Base-by-base conservation (phyloP, 2,888 invertebrate species). In the Cecidostiba fungosa region DNA sequence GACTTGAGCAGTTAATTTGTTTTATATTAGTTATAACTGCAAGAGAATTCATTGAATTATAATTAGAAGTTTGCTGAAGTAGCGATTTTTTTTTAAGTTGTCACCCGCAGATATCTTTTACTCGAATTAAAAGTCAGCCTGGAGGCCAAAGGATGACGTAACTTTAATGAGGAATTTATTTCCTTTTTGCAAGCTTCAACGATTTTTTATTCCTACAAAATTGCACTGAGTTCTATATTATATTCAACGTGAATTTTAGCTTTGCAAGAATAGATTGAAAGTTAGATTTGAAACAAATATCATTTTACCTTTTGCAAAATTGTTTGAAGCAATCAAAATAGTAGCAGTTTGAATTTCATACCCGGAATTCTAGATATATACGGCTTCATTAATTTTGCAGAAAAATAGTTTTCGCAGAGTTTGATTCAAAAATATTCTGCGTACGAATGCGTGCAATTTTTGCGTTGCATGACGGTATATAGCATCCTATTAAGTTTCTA, bases 41-140 rank as follows among this genome's bases (percentile, higher is more conserved):
- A n/a, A n/a, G n/a, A 16, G 16, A 54, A 19, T n/a, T 5, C 5
- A 54, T 54, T 19, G 19, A 0, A n/a, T 54, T 1, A 54, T 54
- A 54, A 54, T 66, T 66, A 29, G 29, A 66, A 66, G 62, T 66
- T 29, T 29, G n/a, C n/a, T 36, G 23, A 54, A 62, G 59, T 36
- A 0, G n/a, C 19, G 5, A n/a, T 32, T 59, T 23, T 66, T 66
- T 77, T 39, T 59, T 10, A 39, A 36, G 62, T 77, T 77, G 19
- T 62, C 36, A 77, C 12, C 23, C 39, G 32, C 77, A 26, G 39
- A 23, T n/a, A n/a, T n/a, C 5, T 59, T 59, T 19, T 32, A 59
- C n/a, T 77, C 36, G 16, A 77, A 77, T 77, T 36, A 36, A 54
- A 76, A 59, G 16, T 77, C 54, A 2, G 32, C 54, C 59, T 32